Evolutionary conservation across 2,797 vertebrate genomes (phyloP).

Genomic region (Enteromius treurensis): DNA sequence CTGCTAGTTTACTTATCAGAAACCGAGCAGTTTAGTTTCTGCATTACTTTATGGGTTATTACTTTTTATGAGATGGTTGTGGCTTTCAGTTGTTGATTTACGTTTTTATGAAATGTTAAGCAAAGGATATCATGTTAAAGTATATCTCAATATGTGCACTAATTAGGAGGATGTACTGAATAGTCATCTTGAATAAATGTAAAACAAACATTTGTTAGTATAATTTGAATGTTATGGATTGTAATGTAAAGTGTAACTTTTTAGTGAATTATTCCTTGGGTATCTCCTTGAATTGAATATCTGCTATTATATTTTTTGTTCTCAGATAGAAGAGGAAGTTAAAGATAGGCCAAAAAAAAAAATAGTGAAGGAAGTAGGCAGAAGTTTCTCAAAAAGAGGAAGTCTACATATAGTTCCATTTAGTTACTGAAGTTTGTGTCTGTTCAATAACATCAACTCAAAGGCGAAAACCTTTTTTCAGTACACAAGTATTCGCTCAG

Average conservation of each 20-base stretch:
- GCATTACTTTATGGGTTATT: background rate
- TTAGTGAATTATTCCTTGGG: background rate
- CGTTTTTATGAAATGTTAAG: background rate
- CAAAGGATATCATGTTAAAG: background rate
- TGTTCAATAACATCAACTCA: background rate
- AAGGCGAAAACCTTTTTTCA: background rate
- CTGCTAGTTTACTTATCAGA: background rate
- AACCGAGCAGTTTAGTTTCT: background rate
- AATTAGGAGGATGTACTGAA: background rate
- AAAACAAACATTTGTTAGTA: background rate
- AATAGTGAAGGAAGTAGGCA: conserved; percentile 76
- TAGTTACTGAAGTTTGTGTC: conserved; percentile 46
- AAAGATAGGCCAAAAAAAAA: conserved; percentile 60
- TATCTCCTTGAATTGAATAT: conserved; percentile 14
- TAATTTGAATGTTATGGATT: background rate
- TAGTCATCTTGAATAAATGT: background rate
- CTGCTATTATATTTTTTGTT: conserved; percentile 63
- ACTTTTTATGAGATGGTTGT: background rate
- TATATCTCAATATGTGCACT: background rate
- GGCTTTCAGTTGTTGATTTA: background rate
- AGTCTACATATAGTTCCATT: conserved; percentile 66
- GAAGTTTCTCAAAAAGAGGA: conserved; percentile 78
- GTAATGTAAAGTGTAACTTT: background rate
- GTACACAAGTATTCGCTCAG: background rate
- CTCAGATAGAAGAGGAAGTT: conserved; percentile 72